Base-by-base conservation (phyloP, 2,797 vertebrate species). In the Dryobates pubescens region DNA sequence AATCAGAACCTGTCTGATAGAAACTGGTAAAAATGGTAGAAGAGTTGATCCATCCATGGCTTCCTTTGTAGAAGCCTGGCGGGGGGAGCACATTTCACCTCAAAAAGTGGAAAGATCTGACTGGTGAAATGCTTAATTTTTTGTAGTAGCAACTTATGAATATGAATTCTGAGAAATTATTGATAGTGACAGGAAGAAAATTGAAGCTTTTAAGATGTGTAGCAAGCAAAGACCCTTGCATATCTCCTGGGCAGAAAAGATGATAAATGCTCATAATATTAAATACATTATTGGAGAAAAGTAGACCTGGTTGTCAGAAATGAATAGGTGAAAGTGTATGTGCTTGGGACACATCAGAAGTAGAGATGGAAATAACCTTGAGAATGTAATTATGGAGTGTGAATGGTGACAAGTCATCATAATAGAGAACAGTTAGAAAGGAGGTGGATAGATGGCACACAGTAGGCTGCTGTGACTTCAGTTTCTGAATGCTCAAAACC, bases 361-460 rank as follows among this genome's bases (percentile, higher is more conserved):
- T 8, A 87, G 75, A 89, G 81, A 90, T 75, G 75, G 88, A 94
- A 96, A 90, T 93, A 95, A 92, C 94, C 86, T 87, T 93, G 86
- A 87, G 59, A 93, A 96, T 72, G 84, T 88, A 95, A 93, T 95
- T 93, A 95, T 17, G 80, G 68, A 91, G 64, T 49, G 74, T 41
- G 85, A 94, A 86, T 61, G 59, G 87, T 89, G 86, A 86, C 88
- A 87, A 91, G 88, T 87, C 77, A 93, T 88, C 54, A 45, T 81
- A 89, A 89, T 38, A 81, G 90, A 90, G 62, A 88, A 45, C 72
- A 61, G 47, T 68, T 61, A 91, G 71, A 86, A 88, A 89, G 88
- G 56, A 94, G 78, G 69, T 87, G 72, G 69, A 90, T 65, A 77
- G 88, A 90, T 87, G 84, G 62, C 73, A 88, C 16, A 16, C 57